These are phyloP conservation scores for Drosophila pruinosa DNA, from an alignment of 1,140 invertebrate species.

Conservation along the genomic window DNA sequence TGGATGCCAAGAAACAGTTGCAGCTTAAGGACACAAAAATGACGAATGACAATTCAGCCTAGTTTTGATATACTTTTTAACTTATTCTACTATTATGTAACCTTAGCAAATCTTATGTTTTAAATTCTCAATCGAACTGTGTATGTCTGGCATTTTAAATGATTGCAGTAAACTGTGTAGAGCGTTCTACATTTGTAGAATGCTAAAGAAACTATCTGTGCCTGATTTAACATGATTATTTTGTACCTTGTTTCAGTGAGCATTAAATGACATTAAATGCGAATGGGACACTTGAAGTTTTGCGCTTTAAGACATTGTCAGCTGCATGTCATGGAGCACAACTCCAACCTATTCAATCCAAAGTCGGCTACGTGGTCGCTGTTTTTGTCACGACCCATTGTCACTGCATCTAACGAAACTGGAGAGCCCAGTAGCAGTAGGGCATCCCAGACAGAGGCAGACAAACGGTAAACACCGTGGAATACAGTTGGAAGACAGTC, in stretches of 20 bases:
- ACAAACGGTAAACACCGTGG: constrained; percentile 64
- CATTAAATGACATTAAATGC: neutral
- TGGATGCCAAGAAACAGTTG: no score
- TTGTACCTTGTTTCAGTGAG: neutral
- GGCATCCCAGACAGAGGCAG: constrained; percentile 16
- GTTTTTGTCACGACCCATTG: constrained; percentile 44
- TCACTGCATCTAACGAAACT: neutral
- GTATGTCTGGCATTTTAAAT: no score
- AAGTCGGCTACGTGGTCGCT: constrained; percentile 33
- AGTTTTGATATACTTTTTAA: no score
- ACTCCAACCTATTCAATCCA: neutral
- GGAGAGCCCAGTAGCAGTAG: neutral
- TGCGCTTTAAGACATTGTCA: neutral
- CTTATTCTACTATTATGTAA: no score
- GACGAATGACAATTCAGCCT: no score
- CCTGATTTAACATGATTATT: no score
- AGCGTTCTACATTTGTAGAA: no score
- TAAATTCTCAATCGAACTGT: no score
- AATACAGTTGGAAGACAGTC: constrained; percentile 60
- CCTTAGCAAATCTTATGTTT: no score
- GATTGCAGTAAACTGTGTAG: no score
- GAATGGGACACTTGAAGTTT: neutral
- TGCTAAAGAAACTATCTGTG: no score
- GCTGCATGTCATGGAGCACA: neutral
- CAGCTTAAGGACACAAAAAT: no score